Evolutionary conservation across 2,888 invertebrate genomes (phyloP), one percentile per base, ranked within the genome.

Genomic region (Netelia fuscicornis): DNA sequence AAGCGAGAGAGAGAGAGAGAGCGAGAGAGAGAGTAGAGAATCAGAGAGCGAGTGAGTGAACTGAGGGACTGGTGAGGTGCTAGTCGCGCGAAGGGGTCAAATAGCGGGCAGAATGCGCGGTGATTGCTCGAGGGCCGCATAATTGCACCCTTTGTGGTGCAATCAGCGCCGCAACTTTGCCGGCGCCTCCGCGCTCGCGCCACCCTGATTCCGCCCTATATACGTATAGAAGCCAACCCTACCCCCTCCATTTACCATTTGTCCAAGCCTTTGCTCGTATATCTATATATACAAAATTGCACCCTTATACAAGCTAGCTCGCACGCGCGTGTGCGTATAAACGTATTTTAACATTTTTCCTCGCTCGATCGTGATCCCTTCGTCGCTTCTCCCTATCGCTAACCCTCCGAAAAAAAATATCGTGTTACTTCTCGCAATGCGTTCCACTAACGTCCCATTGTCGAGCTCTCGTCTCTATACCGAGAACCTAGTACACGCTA

Each of bases 121-220:
- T 93, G 93, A 93, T 93, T 93, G 93, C 93, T 93, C 91, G 92
- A 93, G 93, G 93, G 93, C 93, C 93, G 92, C 93, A 93, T 93
- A 93, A 93, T 93, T 93, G 93, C 93, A 93, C 93, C 93, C 93
- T 94, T 94, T 94, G 93, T 93, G 93, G 93, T 92, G 93, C 93
- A 93, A 93, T 93, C 93, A 93, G 92, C 92, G 92, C 91, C 93
- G 91, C 93, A 92, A 93, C 93, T 93, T 92, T 91, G 88, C 89
- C 89, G 91, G 90, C 90, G 91, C 90, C 91, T 90, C 87, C 62
- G 81, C 67, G 71, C 42, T 30, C 58, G 67, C 78, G 74, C 81
- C 44, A 74, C 87, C 82, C 70, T 77, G 81, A 68, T 76, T 70
- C 76, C 60, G 54, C 56, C 72, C 44, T 70, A 54, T 56, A 65